Base-by-base conservation (phyloP, 1,140 invertebrate species). In the Hormaphis cornu region DNA sequence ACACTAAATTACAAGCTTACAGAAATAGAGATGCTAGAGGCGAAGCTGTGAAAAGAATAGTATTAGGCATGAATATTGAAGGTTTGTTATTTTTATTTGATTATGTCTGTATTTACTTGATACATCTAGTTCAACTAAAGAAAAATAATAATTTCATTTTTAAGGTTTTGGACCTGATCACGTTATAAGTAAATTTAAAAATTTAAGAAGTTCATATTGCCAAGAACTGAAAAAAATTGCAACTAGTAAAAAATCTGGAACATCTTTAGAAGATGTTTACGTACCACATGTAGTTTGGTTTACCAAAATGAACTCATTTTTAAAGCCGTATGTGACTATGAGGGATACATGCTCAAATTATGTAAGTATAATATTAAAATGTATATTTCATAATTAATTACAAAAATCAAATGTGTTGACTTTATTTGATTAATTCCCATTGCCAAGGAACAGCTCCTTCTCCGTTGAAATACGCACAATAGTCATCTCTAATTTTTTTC, bases 361-460 rank as follows among this genome's bases (percentile, higher is more conserved):
- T 44, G 42, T 18, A 44, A 44, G 18, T 44, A 14, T 44, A 30
- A 22, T 48, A 44, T 44, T 44, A n/a, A 44, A 44, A n/a, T 44
- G 12, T n/a, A 44, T 44, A n/a, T 44, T 44, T 44, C 6, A 44
- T 18, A 44, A 44, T 44, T 44, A 44, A 44, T 44, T 44, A 44
- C 12, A 44, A 44, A 44, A 16, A 7, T 4, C 16, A n/a, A 44
- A 44, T 5, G 12, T 44, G 12, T n/a, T 33, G 9, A 33, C 4
- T 33, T 6, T 5, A 44, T 44, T 44, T 18, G 16, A 14, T n/a
- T 18, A 44, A 44, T 44, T 42, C 59, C 35, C 61, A 48, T 35
- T 72, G 70, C 72, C 71, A 72, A 10, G 70, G 30, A 12, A 73
- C 69, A 66, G 59, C 33, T 33, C 69, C 71, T 37, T 56, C 56